Evolutionary conservation across 2,888 invertebrate species (phyloP).

Genomic region (Meloe dianella): DNA sequence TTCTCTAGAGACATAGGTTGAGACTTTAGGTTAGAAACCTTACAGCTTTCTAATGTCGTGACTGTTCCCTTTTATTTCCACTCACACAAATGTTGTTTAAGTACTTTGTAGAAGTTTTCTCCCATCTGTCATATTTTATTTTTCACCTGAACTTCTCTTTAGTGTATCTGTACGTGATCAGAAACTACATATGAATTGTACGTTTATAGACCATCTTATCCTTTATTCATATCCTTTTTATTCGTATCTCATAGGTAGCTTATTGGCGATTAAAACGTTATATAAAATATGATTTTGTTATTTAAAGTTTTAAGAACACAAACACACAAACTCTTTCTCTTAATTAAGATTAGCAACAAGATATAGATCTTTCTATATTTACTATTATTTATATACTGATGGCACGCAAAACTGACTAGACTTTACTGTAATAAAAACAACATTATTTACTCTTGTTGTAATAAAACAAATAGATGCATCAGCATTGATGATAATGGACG

Average conservation of each 20-base stretch:
- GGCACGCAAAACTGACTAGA: slow-evolving; percentile 2
- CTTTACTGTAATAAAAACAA: background rate
- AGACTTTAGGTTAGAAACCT: slow-evolving; percentile 38
- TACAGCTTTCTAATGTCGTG: slow-evolving; percentile 26
- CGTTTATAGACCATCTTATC: slow-evolving; percentile 33
- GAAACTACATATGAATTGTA: slow-evolving; percentile 35
- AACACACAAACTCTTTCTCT: no score
- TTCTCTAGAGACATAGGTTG: slow-evolving; percentile 43
- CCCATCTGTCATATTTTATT: slow-evolving; percentile 46
- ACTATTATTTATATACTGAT: background rate
- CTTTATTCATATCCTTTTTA: no score
- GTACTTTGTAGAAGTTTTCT: slow-evolving; percentile 44
- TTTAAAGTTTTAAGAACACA: background rate
- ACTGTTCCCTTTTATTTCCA: slow-evolving; percentile 37
- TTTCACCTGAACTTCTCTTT: slow-evolving; percentile 44
- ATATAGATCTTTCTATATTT: slow-evolving; percentile 1
- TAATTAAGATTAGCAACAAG: slow-evolving; percentile 4
- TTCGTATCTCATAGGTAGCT: slow-evolving; percentile 30
- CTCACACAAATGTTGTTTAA: slow-evolving; percentile 42
- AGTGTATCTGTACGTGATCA: slow-evolving; percentile 45
- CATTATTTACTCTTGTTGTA: background rate
- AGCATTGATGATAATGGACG: background rate
- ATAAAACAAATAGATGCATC: background rate
- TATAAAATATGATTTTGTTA: background rate
- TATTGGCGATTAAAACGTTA: background rate